Evolutionary conservation across 2,797 vertebrate genomes (phyloP), one percentile per base, ranked within the genome.

Genomic region (Phalanger gymnotis): DNA sequence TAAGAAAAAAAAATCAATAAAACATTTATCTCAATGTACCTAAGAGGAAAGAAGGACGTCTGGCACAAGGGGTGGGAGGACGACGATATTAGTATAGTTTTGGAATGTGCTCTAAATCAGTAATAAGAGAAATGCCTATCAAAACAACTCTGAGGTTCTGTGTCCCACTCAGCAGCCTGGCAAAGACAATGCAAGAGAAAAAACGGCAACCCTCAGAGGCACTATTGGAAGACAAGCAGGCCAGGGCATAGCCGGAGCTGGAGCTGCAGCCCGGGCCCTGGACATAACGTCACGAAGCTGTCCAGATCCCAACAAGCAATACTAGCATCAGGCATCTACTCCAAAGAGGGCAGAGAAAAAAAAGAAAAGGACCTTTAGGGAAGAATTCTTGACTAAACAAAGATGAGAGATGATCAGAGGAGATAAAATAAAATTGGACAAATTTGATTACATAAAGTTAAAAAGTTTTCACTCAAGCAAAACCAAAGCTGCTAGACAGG

Each of bases 291-390:
- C 73, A 10, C 0, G 31, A 11, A 12, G 14, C 61, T 73, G 61
- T 6, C 4, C 31, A 61, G 58, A 61, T 34, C 4, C 31, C 30
- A 58, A 4, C 30, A 56, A 56, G 55, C 55, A 27, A 56, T n/a
- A 66, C 4, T 2, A 12, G 2, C 6, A 10, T 22, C n/a, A 81
- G 19, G n/a, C 0, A 25, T 25, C n/a, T 9, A 0, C 34, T 22
- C 34, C 61, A 40, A 34, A 66, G 34, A 73, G 16, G 73, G 7
- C 40, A 22, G 6, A 40, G 61, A 7, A 31, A 40, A 31, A 40
- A 34, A n/a, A 25, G n/a, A 25, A 10, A 47, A 47, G 73, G 40
- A 14, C 61, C 61, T n/a, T 16, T 14, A 34, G 61, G 61, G 34
- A n/a, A 66, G 61, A n/a, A 16, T n/a, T 66, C 12, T 19, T 4